Evolutionary conservation across 1,140 invertebrate genomes (phyloP).

Genomic region (Maniola jurtina): DNA sequence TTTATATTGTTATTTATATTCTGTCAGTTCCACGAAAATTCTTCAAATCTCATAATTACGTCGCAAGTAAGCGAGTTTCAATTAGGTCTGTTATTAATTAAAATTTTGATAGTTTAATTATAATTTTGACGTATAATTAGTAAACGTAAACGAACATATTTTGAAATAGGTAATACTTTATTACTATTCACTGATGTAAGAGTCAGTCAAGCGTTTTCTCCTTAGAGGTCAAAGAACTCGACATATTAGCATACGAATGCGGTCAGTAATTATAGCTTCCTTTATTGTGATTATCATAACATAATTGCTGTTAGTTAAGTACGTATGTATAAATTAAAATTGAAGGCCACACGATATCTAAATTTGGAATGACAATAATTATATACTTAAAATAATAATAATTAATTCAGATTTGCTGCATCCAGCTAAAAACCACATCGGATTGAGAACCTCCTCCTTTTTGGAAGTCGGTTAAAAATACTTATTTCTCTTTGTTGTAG

Average conservation of each 20-base stretch:
- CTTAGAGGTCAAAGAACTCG: slow-evolving; percentile 51
- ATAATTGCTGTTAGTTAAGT: not conserved
- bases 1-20: not conserved
- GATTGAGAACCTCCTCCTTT: too few relatives aligned
- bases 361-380: too few relatives aligned
- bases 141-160: not conserved
- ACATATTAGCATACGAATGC: slow-evolving; percentile 40
- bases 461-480: not conserved
- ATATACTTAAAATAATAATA: too few relatives aligned
- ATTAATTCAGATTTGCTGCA: too few relatives aligned
- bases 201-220: slow-evolving; percentile 45
- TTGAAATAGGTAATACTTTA: slow-evolving; percentile 7
- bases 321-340: slow-evolving; percentile 11
- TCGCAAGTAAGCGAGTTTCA: not conserved
- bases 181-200: slow-evolving; percentile 1
- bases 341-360: not conserved
- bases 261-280: slow-evolving; percentile 39
- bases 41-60: not conserved
- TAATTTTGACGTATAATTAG: not conserved
- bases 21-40: not conserved
- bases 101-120: too few relatives aligned
- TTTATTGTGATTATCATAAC: slow-evolving; percentile 16
- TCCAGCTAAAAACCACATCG: too few relatives aligned
- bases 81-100: too few relatives aligned
- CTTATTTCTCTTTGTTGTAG: slow-evolving; percentile 37